Conservation (phyloP, 2,888 invertebrate species). For the Acronicta aceris region DNA sequence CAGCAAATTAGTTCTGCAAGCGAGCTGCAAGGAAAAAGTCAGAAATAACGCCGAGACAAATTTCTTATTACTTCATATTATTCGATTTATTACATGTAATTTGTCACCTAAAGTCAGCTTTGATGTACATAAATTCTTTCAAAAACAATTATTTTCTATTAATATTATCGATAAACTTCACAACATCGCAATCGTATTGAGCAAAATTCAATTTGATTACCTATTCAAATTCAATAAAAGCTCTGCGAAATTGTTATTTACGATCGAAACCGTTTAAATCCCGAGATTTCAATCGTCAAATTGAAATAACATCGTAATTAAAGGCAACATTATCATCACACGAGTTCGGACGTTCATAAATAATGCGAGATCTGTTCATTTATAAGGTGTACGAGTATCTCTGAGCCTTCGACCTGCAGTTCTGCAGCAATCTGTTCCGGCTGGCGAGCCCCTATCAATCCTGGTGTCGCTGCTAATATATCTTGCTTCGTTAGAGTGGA, state of each 20-base stretch:
- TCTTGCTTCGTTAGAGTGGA: conserved; percentile 58
- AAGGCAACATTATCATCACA: conserved; percentile 30
- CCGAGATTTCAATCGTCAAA: conserved; percentile 16
- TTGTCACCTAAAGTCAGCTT: no score
- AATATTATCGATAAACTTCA: not conserved
- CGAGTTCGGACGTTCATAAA: conserved; percentile 51
- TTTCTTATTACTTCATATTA: conserved; percentile 4
- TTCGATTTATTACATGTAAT: not conserved
- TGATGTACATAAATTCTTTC: no score
- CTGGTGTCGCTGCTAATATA: conserved; percentile 57
- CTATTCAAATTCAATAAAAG: conserved; percentile 13
- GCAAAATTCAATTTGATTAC: conserved; percentile 6
- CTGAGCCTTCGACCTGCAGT: conserved; percentile 33
- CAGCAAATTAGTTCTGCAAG: conserved; percentile 28
- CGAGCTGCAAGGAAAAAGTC: conserved; percentile 1
- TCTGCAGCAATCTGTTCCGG: conserved; percentile 52
- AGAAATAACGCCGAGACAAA: conserved; percentile 11
- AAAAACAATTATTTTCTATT: not conserved
- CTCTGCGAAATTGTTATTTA: conserved; percentile 17
- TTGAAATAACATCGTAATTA: conserved; percentile 38
- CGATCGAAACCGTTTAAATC: conserved; percentile 10
- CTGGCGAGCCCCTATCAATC: conserved; percentile 63
- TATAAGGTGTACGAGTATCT: conserved; percentile 45
- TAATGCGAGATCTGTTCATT: conserved; percentile 57
- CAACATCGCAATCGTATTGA: not conserved